These are phyloP conservation scores for Eurois occulta DNA, from an alignment of 2,888 invertebrate genomes.

Conservation along the genomic window DNA sequence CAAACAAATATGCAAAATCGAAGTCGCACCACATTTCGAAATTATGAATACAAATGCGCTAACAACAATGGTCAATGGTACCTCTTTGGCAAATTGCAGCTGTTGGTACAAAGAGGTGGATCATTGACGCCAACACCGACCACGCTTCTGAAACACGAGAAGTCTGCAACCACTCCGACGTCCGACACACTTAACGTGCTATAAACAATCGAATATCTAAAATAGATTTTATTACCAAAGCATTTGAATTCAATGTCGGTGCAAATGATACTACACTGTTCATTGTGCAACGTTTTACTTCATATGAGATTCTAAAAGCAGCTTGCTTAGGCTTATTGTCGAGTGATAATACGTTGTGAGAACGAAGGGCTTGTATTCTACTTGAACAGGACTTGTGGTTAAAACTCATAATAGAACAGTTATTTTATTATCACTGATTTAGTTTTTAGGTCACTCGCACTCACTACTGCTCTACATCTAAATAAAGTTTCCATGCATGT, in stretches of 20 bases:
- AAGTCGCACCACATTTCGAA: conserved; percentile 58
- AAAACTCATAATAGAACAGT: conserved; percentile 74
- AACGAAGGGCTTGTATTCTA: conserved; percentile 72
- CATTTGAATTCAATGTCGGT: conserved; percentile 87
- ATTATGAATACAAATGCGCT: conserved; percentile 61
- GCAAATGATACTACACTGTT: conserved; percentile 77
- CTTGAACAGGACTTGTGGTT: conserved; percentile 77
- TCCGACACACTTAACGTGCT: conserved; percentile 82
- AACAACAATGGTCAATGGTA: conserved; percentile 63
- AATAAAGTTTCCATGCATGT: conserved; percentile 39
- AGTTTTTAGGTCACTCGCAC: conserved; percentile 58
- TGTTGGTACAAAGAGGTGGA: conserved; percentile 79
- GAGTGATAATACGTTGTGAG: conserved; percentile 64
- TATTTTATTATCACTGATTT: conserved; percentile 68
- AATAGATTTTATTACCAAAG: conserved; percentile 86
- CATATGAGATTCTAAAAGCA: conserved; percentile 76
- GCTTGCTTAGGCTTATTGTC: conserved; percentile 74
- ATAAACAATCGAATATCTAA: conserved; percentile 85
- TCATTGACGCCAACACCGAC: conserved; percentile 80
- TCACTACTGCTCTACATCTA: conserved; percentile 22
- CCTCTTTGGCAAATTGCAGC: conserved; percentile 67
- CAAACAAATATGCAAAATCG: conserved; percentile 56
- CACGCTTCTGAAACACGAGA: conserved; percentile 84
- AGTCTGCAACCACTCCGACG: conserved; percentile 82
- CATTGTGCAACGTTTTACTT: conserved; percentile 74